Evolutionary conservation across 2,888 invertebrate species (phyloP).

Genomic region (Pseudanteris insignis): DNA sequence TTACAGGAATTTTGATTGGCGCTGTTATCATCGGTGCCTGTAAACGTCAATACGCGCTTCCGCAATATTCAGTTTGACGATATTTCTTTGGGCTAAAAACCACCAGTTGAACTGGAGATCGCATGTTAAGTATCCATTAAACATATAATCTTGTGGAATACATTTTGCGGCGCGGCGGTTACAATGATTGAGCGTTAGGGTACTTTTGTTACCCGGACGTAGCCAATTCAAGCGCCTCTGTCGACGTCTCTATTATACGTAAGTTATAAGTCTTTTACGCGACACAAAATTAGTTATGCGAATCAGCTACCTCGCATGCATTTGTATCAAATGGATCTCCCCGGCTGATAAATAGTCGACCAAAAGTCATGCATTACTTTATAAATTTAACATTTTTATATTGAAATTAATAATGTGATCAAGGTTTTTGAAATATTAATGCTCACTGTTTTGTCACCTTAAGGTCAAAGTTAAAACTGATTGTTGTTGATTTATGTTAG

Average conservation of each 20-base stretch:
- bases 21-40: conserved; percentile 9
- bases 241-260: conserved; percentile 24
- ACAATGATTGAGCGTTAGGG: conserved; percentile 30
- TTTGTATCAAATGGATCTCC: too few relatives aligned
- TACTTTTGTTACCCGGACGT: conserved; percentile 3
- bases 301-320: too few relatives aligned
- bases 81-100: conserved; percentile 40
- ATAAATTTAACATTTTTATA: too few relatives aligned
- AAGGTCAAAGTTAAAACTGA: too few relatives aligned
- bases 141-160: conserved; percentile 36
- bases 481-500: too few relatives aligned
- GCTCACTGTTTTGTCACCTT: too few relatives aligned
- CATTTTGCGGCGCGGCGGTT: conserved; percentile 29
- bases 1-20: conserved; percentile 17
- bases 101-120: conserved; percentile 44
- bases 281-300: too few relatives aligned
- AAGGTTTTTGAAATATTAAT: too few relatives aligned
- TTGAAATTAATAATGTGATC: too few relatives aligned
- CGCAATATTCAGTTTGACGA: conserved; percentile 13
- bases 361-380: too few relatives aligned
- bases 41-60: conserved; percentile 25
- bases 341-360: too few relatives aligned
- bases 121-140: conserved; percentile 45
- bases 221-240: conserved; percentile 13
- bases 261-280: too few relatives aligned